Evolutionary conservation across 2,113 vertebrate species (phyloP).

Genomic region (Lagopus leucura): DNA sequence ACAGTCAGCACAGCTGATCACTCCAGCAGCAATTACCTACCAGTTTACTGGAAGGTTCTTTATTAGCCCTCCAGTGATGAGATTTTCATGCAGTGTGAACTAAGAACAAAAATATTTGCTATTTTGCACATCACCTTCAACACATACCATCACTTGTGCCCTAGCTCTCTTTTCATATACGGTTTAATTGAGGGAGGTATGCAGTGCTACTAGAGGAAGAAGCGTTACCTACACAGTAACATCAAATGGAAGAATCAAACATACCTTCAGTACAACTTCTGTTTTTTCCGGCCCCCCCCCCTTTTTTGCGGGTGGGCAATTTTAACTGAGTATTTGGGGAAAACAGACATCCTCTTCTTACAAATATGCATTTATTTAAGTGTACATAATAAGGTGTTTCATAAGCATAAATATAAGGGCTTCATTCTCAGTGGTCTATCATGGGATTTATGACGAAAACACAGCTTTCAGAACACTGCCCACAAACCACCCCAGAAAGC

Average conservation of each 20-base stretch:
- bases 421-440: neutral
- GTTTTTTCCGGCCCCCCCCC: neutral
- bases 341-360: neutral
- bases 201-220: accelerated
- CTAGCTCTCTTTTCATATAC: neutral
- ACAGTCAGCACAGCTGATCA: neutral
- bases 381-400: neutral
- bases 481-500: neutral
- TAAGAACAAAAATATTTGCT: neutral
- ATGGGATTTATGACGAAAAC: neutral
- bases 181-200: neutral
- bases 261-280: neutral
- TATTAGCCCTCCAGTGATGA: neutral
- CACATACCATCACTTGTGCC: neutral
- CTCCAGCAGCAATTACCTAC: neutral
- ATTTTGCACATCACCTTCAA: neutral
- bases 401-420: neutral
- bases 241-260: neutral
- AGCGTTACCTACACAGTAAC: neutral
- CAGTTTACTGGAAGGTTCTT: neutral
- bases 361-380: neutral
- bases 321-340: neutral
- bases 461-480: neutral
- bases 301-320: no score
- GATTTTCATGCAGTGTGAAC: neutral